A percentile compares a stretch with the other conserved stretches of the same genome.
phyloP scores from a whole-genome alignment of 2,797 vertebrate species.

The Hemibagrus guttatus region DNA sequence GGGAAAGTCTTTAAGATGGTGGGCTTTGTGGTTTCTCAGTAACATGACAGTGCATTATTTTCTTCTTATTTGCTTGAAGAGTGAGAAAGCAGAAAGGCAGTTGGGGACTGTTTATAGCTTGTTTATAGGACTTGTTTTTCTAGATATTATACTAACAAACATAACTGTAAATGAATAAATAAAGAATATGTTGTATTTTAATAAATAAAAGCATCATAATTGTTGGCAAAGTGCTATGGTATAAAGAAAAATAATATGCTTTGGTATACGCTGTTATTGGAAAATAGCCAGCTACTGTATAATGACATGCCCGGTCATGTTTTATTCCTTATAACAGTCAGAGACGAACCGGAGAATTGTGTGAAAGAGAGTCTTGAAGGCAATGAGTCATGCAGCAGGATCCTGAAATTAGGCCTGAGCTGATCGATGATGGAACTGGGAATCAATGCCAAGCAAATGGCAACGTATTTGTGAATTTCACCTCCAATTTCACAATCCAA shows the following conservation, averaged over 20 bases:
- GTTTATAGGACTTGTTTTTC: background rate
- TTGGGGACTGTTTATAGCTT: background rate
- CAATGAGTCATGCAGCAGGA: background rate
- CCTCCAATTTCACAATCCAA: background rate
- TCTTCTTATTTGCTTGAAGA: background rate
- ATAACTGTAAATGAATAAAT: background rate
- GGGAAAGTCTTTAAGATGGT: background rate
- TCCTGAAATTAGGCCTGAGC: background rate
- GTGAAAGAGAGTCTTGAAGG: background rate
- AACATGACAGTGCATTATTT: background rate
- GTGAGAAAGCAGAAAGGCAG: background rate
- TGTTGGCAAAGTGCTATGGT: background rate
- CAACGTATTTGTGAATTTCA: background rate
- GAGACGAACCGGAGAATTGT: background rate
- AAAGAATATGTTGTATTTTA: background rate
- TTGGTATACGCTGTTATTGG: background rate
- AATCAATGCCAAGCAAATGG: background rate
- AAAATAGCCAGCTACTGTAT: background rate
- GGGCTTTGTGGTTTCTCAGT: background rate
- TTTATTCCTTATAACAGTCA: background rate
- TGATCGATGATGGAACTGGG: background rate
- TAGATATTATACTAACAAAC: background rate
- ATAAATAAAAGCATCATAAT: background rate
- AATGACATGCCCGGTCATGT: background rate
- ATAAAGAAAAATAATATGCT: background rate